A percentile compares a stretch with the other conserved stretches of the same genome.
Conservation (phyloP, 2,113 vertebrate species). For the Condylura cristata region DNA sequence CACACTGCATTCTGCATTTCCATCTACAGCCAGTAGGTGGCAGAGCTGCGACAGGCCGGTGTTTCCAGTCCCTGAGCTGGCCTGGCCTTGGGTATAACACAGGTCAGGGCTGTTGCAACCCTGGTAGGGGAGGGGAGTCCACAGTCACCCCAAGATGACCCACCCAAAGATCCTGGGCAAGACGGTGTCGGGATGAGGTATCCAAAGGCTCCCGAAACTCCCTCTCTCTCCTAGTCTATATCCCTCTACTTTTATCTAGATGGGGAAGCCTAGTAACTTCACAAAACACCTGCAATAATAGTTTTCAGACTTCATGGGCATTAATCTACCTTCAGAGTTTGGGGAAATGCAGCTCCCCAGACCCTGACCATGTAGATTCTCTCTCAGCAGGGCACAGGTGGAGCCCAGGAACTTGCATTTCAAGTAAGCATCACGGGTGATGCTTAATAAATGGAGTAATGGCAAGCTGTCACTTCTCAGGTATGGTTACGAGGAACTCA, state of each 20-base stretch:
- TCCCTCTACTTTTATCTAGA: not conserved
- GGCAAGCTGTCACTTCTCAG: not conserved
- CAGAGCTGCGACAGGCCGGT: slow-evolving; percentile 66
- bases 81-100: rapidly evolving
- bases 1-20: not conserved
- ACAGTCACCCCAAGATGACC: not conserved
- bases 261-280: not conserved
- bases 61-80: not conserved
- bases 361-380: not conserved
- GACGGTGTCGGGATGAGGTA: not conserved
- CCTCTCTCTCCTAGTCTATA: not conserved
- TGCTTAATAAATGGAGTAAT: not conserved
- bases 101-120: not conserved
- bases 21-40: slow-evolving; percentile 71
- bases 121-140: not conserved
- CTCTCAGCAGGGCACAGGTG: not conserved
- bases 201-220: not conserved
- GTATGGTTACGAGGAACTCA: not conserved
- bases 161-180: not conserved
- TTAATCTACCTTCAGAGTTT: not conserved
- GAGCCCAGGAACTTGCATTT: not conserved
- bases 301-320: not conserved
- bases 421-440: not conserved
- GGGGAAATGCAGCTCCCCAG: not conserved
- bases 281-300: not conserved